A percentile compares a stretch with the other conserved stretches of the same genome.
Evolutionary conservation across 2,113 vertebrate genomes (phyloP).

Genomic region (Epinephelus moara): DNA sequence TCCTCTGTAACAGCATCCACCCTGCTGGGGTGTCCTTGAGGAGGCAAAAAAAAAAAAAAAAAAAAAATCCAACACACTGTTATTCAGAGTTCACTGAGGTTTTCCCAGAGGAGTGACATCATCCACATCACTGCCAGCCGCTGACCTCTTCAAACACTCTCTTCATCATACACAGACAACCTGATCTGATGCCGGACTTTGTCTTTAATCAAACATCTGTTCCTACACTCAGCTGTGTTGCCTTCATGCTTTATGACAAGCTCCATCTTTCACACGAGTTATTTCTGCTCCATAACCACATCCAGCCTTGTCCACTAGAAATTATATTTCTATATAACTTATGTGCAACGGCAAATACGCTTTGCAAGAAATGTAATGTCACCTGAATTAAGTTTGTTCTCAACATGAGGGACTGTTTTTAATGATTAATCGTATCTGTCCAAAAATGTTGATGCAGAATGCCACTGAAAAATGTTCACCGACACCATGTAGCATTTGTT

Average conservation of each 20-base stretch:
- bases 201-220: conserved; percentile 44
- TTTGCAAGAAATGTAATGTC: too few species aligned
- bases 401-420: background rate
- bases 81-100: conserved; percentile 25
- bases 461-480: background rate
- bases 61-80: conserved; percentile 10
- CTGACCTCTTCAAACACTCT: conserved; percentile 41
- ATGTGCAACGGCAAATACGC: background rate
- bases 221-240: conserved; percentile 7
- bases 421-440: background rate
- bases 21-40: conserved; percentile 29
- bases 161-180: conserved; percentile 30
- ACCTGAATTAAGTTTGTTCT: too few species aligned
- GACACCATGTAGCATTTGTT: background rate
- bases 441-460: background rate
- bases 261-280: background rate
- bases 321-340: background rate
- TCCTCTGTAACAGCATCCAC: conserved; percentile 15
- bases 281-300: background rate
- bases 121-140: conserved; percentile 31
- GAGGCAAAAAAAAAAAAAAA: conserved; percentile 14
- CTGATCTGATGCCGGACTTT: conserved; percentile 30
- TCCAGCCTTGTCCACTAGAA: background rate
- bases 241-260: background rate
- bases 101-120: conserved; percentile 22